Evolutionary conservation across 2,888 invertebrate species (phyloP).

Genomic region (Allygus modestus): DNA sequence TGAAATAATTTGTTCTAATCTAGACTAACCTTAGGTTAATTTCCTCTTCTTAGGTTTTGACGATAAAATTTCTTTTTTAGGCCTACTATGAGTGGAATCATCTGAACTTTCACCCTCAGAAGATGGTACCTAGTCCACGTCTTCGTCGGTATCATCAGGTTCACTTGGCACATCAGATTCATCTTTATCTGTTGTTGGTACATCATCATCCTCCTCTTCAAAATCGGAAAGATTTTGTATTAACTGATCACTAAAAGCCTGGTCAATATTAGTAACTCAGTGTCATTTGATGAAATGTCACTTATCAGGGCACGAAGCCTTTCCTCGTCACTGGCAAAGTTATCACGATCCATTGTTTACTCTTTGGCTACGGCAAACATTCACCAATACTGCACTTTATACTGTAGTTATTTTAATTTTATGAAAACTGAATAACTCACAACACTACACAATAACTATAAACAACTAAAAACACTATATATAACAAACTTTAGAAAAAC

Average conservation of each 20-base stretch:
- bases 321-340: not conserved
- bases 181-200: not conserved
- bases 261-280: not conserved
- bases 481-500: no score
- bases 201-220: not conserved
- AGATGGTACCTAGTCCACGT: not conserved
- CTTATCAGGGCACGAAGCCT: not conserved
- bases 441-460: no score
- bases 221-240: not conserved
- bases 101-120: not conserved
- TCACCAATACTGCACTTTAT: not conserved
- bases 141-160: not conserved
- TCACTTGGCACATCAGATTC: not conserved
- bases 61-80: not conserved
- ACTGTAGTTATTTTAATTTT: no score
- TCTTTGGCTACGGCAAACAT: not conserved
- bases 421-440: no score
- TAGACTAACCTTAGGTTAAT: not conserved
- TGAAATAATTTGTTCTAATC: not conserved
- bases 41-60: not conserved
- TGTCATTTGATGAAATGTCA: not conserved
- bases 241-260: not conserved
- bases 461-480: no score
- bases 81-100: not conserved
- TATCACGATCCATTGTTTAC: constrained; percentile 4